These are phyloP conservation scores for Arothron firmamentum DNA, from an alignment of 2,113 vertebrate species.

Conservation along the genomic window DNA sequence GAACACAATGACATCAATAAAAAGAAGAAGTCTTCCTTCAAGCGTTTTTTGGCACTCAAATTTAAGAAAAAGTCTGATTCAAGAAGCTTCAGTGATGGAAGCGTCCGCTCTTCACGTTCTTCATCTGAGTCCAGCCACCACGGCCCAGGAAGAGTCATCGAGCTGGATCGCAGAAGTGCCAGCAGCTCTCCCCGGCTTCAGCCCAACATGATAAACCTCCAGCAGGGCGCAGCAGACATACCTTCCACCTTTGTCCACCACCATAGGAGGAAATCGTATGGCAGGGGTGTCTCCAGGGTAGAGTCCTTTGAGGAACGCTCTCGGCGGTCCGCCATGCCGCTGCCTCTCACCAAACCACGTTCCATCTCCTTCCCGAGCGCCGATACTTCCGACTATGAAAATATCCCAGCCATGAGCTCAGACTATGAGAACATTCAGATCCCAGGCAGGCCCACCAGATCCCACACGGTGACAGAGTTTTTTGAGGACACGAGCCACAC, in stretches of 20 bases:
- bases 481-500: slow-evolving; percentile 88
- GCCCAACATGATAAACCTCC: slow-evolving; percentile 74
- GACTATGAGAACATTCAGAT: slow-evolving; percentile 98
- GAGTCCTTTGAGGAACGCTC: slow-evolving; percentile 95
- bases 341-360: slow-evolving; percentile 92
- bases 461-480: slow-evolving; percentile 90
- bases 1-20: slow-evolving; percentile 83
- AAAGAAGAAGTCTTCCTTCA: slow-evolving; percentile 96
- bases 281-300: slow-evolving; percentile 85
- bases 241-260: slow-evolving; percentile 80
- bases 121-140: slow-evolving; percentile 95
- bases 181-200: slow-evolving; percentile 84
- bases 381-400: slow-evolving; percentile 96
- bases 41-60: slow-evolving; percentile 89
- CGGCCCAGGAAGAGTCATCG: slow-evolving; percentile 81
- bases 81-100: slow-evolving; percentile 83
- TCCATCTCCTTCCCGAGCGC: slow-evolving; percentile 97
- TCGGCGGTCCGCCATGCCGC: slow-evolving; percentile 83
- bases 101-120: slow-evolving; percentile 86
- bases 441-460: slow-evolving; percentile 80
- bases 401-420: slow-evolving; percentile 91
- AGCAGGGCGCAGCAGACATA: slow-evolving; percentile 76
- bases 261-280: slow-evolving; percentile 80
- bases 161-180: slow-evolving; percentile 84
- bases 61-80: slow-evolving; percentile 89